Evolutionary conservation across 2,797 vertebrate genomes (phyloP).

Genomic region (Florisuga fusca): DNA sequence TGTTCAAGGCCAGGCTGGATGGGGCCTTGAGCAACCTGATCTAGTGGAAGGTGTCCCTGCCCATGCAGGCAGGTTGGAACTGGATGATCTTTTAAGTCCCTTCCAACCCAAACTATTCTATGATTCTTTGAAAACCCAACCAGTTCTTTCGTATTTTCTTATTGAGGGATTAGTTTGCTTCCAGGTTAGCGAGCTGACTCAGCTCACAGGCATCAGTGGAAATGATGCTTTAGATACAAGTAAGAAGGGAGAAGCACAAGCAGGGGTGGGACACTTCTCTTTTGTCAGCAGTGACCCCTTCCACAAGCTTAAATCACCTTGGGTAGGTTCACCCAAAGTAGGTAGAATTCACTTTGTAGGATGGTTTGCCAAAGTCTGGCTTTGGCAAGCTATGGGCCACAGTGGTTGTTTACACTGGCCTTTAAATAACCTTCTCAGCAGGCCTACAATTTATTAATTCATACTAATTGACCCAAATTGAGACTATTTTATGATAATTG

Average conservation of each 20-base stretch:
- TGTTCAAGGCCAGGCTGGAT: too few relatives aligned
- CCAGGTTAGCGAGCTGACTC: neutral
- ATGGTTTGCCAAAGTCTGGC: neutral
- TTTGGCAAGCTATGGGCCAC: conserved; percentile 22
- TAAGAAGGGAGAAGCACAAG: neutral
- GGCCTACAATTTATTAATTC: conserved; percentile 68
- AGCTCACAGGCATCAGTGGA: neutral
- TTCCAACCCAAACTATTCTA: too few relatives aligned
- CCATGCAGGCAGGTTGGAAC: too few relatives aligned
- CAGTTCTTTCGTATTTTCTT: neutral
- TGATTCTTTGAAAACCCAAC: neutral
- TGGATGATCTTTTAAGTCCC: too few relatives aligned
- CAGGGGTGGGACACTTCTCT: neutral
- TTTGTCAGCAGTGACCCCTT: neutral
- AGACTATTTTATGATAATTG: conserved; percentile 66
- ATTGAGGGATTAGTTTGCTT: neutral
- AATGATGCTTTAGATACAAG: neutral
- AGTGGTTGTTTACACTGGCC: conserved; percentile 53
- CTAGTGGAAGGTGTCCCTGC: too few relatives aligned
- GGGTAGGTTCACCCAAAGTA: neutral
- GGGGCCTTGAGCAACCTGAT: too few relatives aligned
- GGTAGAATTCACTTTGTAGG: neutral
- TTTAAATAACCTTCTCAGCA: conserved; percentile 69
- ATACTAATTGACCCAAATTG: conserved; percentile 63
- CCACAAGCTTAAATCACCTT: neutral